Evolutionary conservation across 1,140 invertebrate genomes (phyloP).

Genomic region (Anoplophora glabripennis): DNA sequence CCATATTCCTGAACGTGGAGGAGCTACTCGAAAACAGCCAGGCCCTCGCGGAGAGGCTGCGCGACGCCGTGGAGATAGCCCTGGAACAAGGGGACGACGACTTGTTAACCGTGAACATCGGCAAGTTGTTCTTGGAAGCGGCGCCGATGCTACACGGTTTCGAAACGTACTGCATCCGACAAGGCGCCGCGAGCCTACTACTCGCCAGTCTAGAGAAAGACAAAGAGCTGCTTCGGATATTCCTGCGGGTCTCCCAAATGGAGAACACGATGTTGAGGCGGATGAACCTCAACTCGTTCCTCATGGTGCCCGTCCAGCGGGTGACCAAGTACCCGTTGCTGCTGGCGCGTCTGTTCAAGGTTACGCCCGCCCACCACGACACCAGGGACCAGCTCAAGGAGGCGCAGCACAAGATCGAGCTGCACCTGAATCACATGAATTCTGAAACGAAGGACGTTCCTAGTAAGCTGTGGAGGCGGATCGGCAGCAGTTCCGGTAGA

Average conservation of each 20-base stretch:
- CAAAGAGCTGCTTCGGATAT: slow-evolving; percentile 90
- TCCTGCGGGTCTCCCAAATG: slow-evolving; percentile 93
- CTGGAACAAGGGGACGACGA: slow-evolving; percentile 74
- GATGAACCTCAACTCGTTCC: slow-evolving; percentile 95
- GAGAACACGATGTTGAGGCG: slow-evolving; percentile 88
- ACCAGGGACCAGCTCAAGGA: slow-evolving; percentile 73
- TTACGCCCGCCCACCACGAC: slow-evolving; percentile 78
- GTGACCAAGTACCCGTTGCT: slow-evolving; percentile 92
- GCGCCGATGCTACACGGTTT: slow-evolving; percentile 91
- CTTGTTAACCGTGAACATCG: slow-evolving; percentile 84
- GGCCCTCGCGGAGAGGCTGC: slow-evolving; percentile 79
- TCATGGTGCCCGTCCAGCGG: slow-evolving; percentile 90
- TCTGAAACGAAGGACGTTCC: slow-evolving; percentile 88
- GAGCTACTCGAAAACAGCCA: slow-evolving; percentile 88
- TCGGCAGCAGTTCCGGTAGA: slow-evolving; percentile 74
- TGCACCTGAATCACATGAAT: slow-evolving; percentile 93
- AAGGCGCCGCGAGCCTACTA: slow-evolving; percentile 84
- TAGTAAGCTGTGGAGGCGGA: slow-evolving; percentile 84
- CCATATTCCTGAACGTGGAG: slow-evolving; percentile 92
- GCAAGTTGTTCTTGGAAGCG: slow-evolving; percentile 87
- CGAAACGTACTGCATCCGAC: slow-evolving; percentile 89
- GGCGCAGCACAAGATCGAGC: slow-evolving; percentile 88
- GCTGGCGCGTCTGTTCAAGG: slow-evolving; percentile 84
- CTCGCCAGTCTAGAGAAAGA: slow-evolving; percentile 92
- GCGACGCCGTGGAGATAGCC: slow-evolving; percentile 84